Base-by-base conservation (phyloP, 1,140 invertebrate genomes). In the Leucophenga varia region DNA sequence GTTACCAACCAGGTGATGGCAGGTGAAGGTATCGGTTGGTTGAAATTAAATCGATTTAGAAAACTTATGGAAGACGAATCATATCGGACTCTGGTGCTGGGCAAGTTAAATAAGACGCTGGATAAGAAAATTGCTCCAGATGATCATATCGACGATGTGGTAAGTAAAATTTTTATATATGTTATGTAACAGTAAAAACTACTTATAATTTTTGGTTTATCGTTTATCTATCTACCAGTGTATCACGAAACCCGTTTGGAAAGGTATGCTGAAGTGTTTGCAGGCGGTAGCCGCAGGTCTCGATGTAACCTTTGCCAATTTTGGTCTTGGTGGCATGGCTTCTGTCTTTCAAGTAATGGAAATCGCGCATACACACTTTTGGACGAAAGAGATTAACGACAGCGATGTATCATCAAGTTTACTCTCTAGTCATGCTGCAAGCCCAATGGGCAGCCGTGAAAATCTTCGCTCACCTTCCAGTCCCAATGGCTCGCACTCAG, bases 51-150 rank as follows among this genome's bases (percentile, higher is more conserved):
- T 68, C 84, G 95, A 25, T 79, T 99, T 14, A 95, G 93, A 67
- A 96, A 97, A 72, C 77, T 99, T 4, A 96, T 99, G 93, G 97
- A 99, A 77, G 96, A 99, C 77, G 97, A 99, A 79, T 97, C 91
- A 43, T 97, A 98, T 79, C 81, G 97, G 21, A 97, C 95, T 72
- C 88, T 99, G 75, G 90, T 98, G 8, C 85, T 98, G 2, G 93
- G 90, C 39, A 94, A 97, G 70, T 79, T 99, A 7, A 99, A 99
- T 75, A 88, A 90, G 56, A 95, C 93, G 48, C 81, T 98, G 14
- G 94, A 95, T 60, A 86, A 86, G 55, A 97, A 96, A 78, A 88
- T 97, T 31, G 88, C 89, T 41, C 93, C 95, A 2, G 92, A 96
- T 75, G 92, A 97, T 79, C 93, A 97, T 72, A 91, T 99, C 38